Base-by-base conservation (phyloP, 2,113 vertebrate genomes). In the Puntigrus tetrazona region DNA sequence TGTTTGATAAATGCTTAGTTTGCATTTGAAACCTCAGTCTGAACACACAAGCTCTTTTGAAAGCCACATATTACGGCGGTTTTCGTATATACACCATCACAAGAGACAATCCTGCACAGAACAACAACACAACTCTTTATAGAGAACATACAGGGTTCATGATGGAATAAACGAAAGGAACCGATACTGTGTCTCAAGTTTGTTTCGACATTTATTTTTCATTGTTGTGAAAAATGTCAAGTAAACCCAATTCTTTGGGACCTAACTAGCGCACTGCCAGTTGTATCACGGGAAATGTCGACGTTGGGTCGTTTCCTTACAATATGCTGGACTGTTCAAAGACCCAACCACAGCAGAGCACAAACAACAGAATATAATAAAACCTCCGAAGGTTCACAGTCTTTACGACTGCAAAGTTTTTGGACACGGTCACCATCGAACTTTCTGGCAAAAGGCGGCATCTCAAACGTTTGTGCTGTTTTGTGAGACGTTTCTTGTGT, bases 61-160 rank as follows among this genome's bases (percentile, higher is more conserved):
- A 61, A 43, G 34, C 22, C 34, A 78, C 9, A 2, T 11, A 7
- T 45, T 18, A 45, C 13, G 29, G 65, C 25, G 11, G 52, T 89
- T 92, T 92, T 86, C 20, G 82, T 82, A 91, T 82, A 91, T 87
- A 92, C 91, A 92, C 89, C 78, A 76, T 76, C 89, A 82, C 57
- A 88, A 91, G 36, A 74, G 45, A 55, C 81, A 31, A 61, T 80
- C 78, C 78, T 67, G 59, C 57, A 43, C 78, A 67, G 43, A 43
- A 78, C 22, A 22, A 50, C 13, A 50, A 65, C 36, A 75, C 16
- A 8, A 70, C 47, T 79, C 34, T 61, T 73, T 74, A 59, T 29
- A 77, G 43, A 83, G 52, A 20, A 43, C 50, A 36, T 38, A 86
- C 84, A 86, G 81, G 87, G 84, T 88, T 70, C 70, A 70, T 50